Percentiles rank a stretch among this genome's conserved stretches.
phyloP scores from a whole-genome alignment of 2,888 invertebrate genomes.

The Agonopterix heracliana region DNA sequence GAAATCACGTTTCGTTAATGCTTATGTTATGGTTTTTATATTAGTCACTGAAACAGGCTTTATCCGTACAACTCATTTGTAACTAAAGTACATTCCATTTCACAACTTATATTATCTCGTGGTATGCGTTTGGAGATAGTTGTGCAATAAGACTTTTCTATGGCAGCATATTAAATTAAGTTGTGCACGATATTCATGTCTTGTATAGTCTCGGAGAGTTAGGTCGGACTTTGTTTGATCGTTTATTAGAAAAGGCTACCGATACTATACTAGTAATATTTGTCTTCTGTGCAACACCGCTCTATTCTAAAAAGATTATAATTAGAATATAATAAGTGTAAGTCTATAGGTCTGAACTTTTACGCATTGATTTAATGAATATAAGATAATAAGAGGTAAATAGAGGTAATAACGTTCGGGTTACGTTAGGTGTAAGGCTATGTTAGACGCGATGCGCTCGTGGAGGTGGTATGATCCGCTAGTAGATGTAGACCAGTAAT shows the following conservation, averaged over 20 bases:
- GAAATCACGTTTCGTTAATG: no score
- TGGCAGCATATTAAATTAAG: conserved; percentile 1
- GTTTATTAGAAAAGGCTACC: no score
- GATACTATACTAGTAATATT: conserved; percentile 7
- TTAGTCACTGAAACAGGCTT: no score
- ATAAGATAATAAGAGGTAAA: conserved; percentile 22
- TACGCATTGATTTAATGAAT: conserved; percentile 20
- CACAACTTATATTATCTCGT: background rate
- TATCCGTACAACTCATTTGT: no score
- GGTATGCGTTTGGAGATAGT: background rate
- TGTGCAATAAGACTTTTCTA: background rate
- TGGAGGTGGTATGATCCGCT: conserved; percentile 19
- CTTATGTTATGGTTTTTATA: no score
- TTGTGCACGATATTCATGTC: no score
- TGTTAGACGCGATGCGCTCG: conserved; percentile 19
- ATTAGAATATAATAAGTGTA: conserved; percentile 21
- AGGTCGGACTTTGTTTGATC: no score
- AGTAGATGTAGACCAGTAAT: conserved; percentile 21
- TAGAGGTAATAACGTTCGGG: conserved; percentile 17
- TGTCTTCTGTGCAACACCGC: conserved; percentile 18
- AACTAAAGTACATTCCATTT: background rate
- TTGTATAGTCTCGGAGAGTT: no score
- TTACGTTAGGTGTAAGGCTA: conserved; percentile 18
- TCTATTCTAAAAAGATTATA: conserved; percentile 22
- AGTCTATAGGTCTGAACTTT: conserved; percentile 22